These are phyloP conservation scores for Kradibia gibbosae DNA, from an alignment of 1,140 invertebrate species.

Conservation along the genomic window DNA sequence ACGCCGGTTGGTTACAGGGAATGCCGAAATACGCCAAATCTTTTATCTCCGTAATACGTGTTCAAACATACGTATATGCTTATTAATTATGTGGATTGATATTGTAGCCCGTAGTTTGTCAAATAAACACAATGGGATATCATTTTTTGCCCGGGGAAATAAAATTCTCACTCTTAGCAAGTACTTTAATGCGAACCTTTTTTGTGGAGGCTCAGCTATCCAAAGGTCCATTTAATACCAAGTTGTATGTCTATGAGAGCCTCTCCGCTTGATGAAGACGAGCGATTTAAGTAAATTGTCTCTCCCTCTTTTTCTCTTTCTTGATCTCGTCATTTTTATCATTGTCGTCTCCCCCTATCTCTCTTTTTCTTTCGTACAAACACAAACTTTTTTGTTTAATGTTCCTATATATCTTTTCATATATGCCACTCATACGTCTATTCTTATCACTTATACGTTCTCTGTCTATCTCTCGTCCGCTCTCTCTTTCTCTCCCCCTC, in stretches of 20 bases:
- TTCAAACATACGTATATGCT: not conserved
- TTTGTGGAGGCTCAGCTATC: not conserved
- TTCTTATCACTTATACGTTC: not conserved
- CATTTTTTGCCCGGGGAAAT: not conserved
- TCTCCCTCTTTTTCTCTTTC: not conserved
- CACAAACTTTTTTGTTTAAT: not conserved
- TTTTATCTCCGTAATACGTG: not conserved
- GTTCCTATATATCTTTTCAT: too few species aligned
- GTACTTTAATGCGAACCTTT: not conserved
- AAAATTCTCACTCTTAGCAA: not conserved
- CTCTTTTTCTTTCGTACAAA: not conserved
- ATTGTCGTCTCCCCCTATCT: too few species aligned
- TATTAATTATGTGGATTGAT: not conserved
- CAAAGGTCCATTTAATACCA: constrained; percentile 10
- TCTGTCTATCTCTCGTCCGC: not conserved
- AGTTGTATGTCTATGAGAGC: not conserved
- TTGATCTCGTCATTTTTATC: not conserved
- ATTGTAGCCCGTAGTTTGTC: not conserved
- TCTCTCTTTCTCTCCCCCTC: not conserved
- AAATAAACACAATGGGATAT: not conserved
- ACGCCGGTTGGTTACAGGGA: not conserved
- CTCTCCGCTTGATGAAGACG: not conserved
- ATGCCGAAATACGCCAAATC: not conserved
- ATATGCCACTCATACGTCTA: not conserved
- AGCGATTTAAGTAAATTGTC: constrained; percentile 8